phyloP scores from a whole-genome alignment of 2,797 vertebrate genomes.

The Helostoma temminkii region DNA sequence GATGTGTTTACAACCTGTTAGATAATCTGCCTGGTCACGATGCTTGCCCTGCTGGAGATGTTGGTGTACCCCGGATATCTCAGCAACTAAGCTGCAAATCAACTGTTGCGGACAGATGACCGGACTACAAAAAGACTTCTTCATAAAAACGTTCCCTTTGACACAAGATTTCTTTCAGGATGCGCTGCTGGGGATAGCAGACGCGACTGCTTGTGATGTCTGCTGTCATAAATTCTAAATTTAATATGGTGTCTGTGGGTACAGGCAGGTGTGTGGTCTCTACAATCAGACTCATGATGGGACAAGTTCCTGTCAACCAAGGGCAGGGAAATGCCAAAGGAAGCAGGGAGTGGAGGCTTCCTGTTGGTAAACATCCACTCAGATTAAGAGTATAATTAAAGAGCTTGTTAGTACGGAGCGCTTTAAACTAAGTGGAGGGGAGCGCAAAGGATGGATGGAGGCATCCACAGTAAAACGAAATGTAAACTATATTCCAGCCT shows the following conservation, averaged over 20 bases:
- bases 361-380: constrained; percentile 82
- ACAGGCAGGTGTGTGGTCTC: not conserved
- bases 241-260: not conserved
- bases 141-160: too few species aligned
- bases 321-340: constrained; percentile 80
- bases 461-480: not conserved
- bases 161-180: not conserved
- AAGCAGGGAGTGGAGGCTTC: constrained; percentile 74
- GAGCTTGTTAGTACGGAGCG: constrained; percentile 22
- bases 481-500: not conserved
- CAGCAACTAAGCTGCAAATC: constrained; percentile 12
- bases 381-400: constrained; percentile 78
- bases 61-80: constrained; percentile 23
- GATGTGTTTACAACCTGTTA: constrained; percentile 16
- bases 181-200: not conserved
- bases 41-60: constrained; percentile 13
- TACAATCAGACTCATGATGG: constrained; percentile 1
- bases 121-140: too few species aligned
- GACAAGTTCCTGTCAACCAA: constrained; percentile 63
- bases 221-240: not conserved
- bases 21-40: not conserved
- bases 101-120: not conserved
- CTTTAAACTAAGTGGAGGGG: constrained; percentile 1
- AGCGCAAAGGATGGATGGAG: not conserved
- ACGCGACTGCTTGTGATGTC: not conserved